Evolutionary conservation across 30 jellyfish, hydroid and myxozoan species (phyloP).

Genomic region (Aurelia sp.): DNA sequence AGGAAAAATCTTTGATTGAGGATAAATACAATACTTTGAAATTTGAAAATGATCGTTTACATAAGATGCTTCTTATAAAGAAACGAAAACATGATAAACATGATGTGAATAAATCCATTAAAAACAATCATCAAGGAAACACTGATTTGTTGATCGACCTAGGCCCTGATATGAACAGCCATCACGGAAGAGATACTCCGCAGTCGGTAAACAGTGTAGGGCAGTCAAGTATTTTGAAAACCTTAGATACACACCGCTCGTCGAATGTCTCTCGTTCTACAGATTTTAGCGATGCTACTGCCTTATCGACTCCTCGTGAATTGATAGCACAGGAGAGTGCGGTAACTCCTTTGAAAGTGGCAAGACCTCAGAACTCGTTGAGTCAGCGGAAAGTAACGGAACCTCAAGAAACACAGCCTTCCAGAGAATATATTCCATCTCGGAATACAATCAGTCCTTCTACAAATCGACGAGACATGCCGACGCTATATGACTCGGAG

Average conservation of each 20-base stretch:
- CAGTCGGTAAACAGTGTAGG: neutral
- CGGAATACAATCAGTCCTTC: neutral
- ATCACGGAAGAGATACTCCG: too few species aligned
- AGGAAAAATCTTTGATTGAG: conserved; percentile 49
- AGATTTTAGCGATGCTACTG: neutral
- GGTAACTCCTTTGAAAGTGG: neutral
- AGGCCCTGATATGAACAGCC: neutral
- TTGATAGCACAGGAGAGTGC: neutral
- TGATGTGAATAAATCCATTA: neutral
- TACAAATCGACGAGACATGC: neutral
- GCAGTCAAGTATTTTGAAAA: neutral
- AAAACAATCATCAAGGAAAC: neutral
- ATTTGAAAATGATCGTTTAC: conserved; percentile 37
- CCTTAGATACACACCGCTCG: neutral
- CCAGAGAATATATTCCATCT: too few species aligned
- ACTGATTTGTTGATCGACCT: neutral
- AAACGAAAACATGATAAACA: neutral
- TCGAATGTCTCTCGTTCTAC: neutral
- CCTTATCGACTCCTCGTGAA: neutral
- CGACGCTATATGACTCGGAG: conserved; percentile 20
- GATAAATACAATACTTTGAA: conserved; percentile 47
- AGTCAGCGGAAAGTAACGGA: too few species aligned
- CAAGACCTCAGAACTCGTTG: neutral
- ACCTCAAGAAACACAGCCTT: too few species aligned
- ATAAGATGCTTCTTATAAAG: neutral